Conservation (phyloP, 1,140 invertebrate genomes). For the Limonius californicus region DNA sequence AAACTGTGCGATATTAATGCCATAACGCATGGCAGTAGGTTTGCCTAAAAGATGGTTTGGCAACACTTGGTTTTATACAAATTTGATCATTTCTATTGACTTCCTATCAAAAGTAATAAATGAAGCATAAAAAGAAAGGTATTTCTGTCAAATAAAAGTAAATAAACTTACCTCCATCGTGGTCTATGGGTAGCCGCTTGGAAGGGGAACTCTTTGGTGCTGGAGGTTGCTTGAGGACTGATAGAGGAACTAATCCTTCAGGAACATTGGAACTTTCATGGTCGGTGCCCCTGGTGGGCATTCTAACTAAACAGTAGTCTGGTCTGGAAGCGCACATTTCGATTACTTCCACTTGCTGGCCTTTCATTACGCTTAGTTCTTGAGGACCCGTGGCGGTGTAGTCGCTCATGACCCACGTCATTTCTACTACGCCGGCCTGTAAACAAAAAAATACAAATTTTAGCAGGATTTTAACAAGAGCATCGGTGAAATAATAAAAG, state of each 20-base stretch:
- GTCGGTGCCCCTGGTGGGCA: constrained; percentile 54
- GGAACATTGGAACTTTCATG: constrained; percentile 57
- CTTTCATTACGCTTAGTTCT: constrained; percentile 76
- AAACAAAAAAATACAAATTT: constrained; percentile 37
- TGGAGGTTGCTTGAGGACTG: constrained; percentile 77
- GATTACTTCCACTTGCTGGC: constrained; percentile 89
- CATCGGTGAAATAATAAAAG: too few relatives aligned
- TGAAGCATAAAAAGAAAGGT: too few relatives aligned
- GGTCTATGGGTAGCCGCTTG: constrained; percentile 45
- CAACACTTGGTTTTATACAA: too few relatives aligned
- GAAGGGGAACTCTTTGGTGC: constrained; percentile 60
- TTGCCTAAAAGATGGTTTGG: too few relatives aligned
- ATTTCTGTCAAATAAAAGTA: too few relatives aligned
- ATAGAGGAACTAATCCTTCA: constrained; percentile 79
- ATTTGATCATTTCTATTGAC: too few relatives aligned
- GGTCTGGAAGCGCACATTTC: constrained; percentile 59
- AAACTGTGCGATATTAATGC: too few relatives aligned
- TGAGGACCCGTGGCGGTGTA: constrained; percentile 67
- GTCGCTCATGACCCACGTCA: constrained; percentile 84
- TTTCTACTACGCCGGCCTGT: constrained; percentile 67
- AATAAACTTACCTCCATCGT: too few relatives aligned
- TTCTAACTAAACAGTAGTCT: constrained; percentile 64
- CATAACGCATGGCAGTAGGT: too few relatives aligned
- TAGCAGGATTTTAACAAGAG: too few relatives aligned
- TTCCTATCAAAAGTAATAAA: too few relatives aligned